A percentile compares a stretch with the other conserved stretches of the same genome.
Evolutionary conservation across 1,140 invertebrate genomes (phyloP).

Genomic region (Drosophila funebris): DNA sequence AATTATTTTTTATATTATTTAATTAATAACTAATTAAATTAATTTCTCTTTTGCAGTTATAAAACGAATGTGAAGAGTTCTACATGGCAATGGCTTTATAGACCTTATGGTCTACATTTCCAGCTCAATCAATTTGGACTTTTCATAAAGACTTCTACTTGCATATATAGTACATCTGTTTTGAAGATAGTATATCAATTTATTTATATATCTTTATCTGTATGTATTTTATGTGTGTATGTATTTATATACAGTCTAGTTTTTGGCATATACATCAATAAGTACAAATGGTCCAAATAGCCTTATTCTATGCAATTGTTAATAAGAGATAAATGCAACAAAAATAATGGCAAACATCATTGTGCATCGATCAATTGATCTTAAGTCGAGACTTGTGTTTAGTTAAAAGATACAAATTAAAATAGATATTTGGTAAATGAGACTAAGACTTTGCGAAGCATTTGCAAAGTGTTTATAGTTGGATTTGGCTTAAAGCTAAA

Average conservation of each 20-base stretch:
- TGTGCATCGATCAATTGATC: no score
- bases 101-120: no score
- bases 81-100: no score
- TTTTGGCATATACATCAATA: conserved; percentile 63
- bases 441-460: background rate
- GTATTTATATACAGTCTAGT: conserved; percentile 63
- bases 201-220: conserved; percentile 25
- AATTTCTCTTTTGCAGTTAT: no score
- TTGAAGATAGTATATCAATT: conserved; percentile 37
- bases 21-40: no score
- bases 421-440: conserved; percentile 21
- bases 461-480: background rate
- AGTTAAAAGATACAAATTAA: background rate
- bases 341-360: no score
- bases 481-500: conserved; percentile 12
- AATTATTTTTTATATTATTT: no score
- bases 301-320: no score
- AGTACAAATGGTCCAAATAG: conserved; percentile 55
- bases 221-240: conserved; percentile 14
- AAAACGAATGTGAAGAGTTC: no score
- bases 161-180: conserved; percentile 10
- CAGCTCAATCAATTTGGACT: no score
- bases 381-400: background rate
- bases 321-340: no score
- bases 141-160: no score